Percentiles rank a stretch among this genome's conserved stretches.
phyloP scores from a whole-genome alignment of 1,140 invertebrate species.

The Cydia fagiglandana region DNA sequence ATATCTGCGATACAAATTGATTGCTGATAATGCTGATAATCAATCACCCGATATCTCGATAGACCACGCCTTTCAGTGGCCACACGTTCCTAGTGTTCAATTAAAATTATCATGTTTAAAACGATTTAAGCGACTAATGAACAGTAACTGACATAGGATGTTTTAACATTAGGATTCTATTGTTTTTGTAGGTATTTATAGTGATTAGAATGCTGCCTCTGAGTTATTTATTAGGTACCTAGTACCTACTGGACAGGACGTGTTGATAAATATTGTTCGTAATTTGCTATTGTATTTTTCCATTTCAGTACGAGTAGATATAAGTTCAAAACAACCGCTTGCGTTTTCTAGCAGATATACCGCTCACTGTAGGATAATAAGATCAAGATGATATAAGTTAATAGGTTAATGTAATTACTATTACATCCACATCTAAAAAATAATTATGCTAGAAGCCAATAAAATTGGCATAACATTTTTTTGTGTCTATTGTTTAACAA shows the following conservation, averaged over 20 bases:
- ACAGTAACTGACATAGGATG: neutral
- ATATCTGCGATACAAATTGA: constrained; percentile 6
- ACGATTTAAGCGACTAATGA: neutral
- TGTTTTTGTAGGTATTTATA: neutral
- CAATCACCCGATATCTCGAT: constrained; percentile 1
- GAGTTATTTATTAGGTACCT: neutral
- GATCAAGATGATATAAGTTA: too few species aligned
- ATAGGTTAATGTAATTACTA: too few species aligned
- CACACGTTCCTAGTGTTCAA: constrained; percentile 1
- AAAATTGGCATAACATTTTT: too few species aligned
- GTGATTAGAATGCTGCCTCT: neutral
- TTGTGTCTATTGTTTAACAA: too few species aligned
- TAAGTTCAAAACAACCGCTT: too few species aligned
- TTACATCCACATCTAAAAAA: too few species aligned
- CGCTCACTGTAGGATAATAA: too few species aligned
- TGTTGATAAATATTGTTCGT: neutral
- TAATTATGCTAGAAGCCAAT: too few species aligned
- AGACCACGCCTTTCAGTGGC: constrained; percentile 11
- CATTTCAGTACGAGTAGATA: neutral
- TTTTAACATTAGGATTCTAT: neutral
- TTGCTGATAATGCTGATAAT: neutral
- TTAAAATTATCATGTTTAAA: neutral
- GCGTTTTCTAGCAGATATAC: too few species aligned
- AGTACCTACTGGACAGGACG: neutral
- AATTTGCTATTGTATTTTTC: constrained; percentile 14